Evolutionary conservation across 2,113 vertebrate species (phyloP).

Genomic region (Shinisaurus crocodilurus): DNA sequence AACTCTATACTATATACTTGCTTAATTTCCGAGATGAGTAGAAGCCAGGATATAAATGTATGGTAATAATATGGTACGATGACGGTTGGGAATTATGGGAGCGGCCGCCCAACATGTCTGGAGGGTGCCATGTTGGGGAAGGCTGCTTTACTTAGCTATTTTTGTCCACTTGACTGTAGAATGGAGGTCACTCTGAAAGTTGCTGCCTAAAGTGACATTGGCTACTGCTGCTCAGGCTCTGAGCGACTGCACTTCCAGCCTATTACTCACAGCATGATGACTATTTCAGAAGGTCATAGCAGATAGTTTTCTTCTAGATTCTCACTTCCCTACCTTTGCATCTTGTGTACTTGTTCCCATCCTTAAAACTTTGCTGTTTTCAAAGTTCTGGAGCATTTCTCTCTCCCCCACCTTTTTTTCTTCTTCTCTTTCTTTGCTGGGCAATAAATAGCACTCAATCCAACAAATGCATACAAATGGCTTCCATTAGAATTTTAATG

Average conservation of each 20-base stretch:
- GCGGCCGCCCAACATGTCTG: too few species aligned
- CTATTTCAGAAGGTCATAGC: background rate
- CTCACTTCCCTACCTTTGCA: background rate
- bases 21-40: background rate
- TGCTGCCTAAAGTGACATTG: background rate
- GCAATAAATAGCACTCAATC: conserved; percentile 79
- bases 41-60: background rate
- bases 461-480: conserved; percentile 81
- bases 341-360: conserved; percentile 66
- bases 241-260: background rate
- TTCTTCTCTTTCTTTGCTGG: conserved; percentile 51
- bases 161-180: background rate
- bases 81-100: background rate
- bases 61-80: background rate
- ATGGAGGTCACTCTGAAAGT: background rate
- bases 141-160: background rate
- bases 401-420: conserved; percentile 29
- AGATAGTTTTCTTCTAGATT: background rate
- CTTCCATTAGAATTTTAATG: conserved; percentile 84
- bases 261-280: background rate
- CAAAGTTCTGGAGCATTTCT: conserved; percentile 70
- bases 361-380: conserved; percentile 73
- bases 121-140: too few species aligned
- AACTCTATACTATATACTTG: background rate
- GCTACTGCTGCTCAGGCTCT: background rate